Base-by-base conservation (phyloP, 2,888 invertebrate genomes). In the Lasioglossum lativentre region DNA sequence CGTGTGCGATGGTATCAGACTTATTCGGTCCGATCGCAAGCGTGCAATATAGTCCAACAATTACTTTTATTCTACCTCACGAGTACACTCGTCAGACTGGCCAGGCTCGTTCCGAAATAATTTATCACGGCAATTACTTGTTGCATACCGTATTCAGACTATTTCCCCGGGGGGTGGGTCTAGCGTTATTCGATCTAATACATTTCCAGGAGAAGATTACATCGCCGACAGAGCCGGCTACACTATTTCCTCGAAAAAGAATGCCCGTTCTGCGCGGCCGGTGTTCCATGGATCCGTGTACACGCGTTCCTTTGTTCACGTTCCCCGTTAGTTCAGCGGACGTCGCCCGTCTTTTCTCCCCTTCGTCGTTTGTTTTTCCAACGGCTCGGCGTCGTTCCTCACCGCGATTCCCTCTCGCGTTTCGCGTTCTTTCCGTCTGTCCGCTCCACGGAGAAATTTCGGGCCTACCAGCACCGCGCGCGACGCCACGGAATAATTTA, bases 401-500 rank as follows among this genome's bases (percentile, higher is more conserved):
- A 78, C 66, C 72, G 47, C 75, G 52, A 68, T 27, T 71, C 82
- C 76, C 63, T 70, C 73, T 79, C 78, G 3, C 34, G 34, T 34
- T 30, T 16, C 63, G 19, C 30, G 63, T 77, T 72, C 42, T 38
- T 34, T 27, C 59, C 56, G 34, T 70, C 42, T 68, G 75, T 56
- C 80, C 59, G 82, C 72, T 75, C 10, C n/a, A 75, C 82, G 74
- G 59, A 75, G 73, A 71, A 86, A 87, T 88, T 90, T 90, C 86
- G 83, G 83, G 71, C 86, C 85, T 79, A 77, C 83, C 70, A 12
- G 40, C 68, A 34, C 63, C 82, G 77, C 83, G 76, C 78, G 81
- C 87, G 80, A 76, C 81, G 79, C 75, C 83, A 81, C 82, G 88
- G 93, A 94, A 94, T 94, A 94, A 94, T 94, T 94, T 93, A 93